Conservation (phyloP, 2,888 invertebrate species). For the Agrochola lota region DNA sequence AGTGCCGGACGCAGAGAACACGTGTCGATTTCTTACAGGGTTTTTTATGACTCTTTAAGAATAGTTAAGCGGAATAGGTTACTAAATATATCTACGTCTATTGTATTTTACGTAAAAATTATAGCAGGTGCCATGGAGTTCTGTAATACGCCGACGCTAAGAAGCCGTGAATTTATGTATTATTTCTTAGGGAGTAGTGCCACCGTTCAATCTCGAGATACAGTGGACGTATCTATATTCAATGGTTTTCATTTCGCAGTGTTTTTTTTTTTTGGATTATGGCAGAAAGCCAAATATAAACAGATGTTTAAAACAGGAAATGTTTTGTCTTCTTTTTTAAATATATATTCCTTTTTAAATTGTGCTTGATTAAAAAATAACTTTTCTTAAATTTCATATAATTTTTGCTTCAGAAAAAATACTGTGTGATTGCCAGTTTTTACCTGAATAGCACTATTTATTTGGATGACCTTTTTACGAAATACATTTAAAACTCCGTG, state of each 20-base stretch:
- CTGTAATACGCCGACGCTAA: no score
- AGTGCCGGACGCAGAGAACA: no score
- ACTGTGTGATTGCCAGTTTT: not conserved
- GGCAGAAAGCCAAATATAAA: not conserved
- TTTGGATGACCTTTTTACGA: conserved; percentile 14
- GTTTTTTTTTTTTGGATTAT: conserved; percentile 24
- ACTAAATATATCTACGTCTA: no score
- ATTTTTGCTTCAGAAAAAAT: not conserved
- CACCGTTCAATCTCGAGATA: not conserved
- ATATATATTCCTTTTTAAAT: not conserved
- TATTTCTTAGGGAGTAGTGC: not conserved
- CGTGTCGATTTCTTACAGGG: no score
- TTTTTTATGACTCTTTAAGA: no score
- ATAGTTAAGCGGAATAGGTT: no score
- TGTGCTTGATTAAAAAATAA: not conserved
- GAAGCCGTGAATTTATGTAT: no score
- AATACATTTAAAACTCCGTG: not conserved
- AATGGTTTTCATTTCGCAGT: conserved; percentile 21
- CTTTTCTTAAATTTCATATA: no score
- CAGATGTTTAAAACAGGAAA: not conserved
- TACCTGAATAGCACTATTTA: not conserved
- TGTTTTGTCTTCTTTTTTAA: not conserved
- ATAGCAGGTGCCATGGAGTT: no score
- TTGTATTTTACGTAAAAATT: no score
- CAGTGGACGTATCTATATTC: not conserved